Evolutionary conservation across 2,113 vertebrate species (phyloP).

Genomic region (Desmodus rotundus): DNA sequence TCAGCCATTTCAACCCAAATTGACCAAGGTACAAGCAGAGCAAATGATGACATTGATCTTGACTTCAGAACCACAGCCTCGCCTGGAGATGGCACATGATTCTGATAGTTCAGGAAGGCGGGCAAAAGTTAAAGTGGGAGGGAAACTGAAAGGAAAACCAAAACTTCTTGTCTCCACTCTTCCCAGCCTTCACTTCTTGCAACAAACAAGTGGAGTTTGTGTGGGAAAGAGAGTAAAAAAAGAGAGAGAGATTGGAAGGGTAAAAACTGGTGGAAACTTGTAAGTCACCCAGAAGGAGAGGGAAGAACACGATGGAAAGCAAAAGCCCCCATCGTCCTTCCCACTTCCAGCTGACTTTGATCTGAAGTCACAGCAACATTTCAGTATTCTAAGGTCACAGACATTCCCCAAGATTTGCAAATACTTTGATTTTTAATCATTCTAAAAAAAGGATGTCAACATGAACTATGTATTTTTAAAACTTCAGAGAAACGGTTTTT

Average conservation of each 20-base stretch:
- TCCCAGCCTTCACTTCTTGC: background rate
- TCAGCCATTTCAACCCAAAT: background rate
- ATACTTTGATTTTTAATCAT: background rate
- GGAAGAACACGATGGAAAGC: background rate
- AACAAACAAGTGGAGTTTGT: background rate
- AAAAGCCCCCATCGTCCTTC: too few species aligned
- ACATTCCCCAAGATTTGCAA: background rate
- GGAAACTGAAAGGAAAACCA: background rate
- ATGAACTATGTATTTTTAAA: background rate
- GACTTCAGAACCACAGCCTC: background rate
- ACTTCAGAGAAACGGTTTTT: background rate
- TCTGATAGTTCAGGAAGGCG: background rate
- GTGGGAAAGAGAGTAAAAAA: background rate
- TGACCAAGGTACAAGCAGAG: background rate
- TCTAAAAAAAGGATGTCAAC: background rate
- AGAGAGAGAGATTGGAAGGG: background rate
- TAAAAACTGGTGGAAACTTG: background rate
- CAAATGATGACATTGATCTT: background rate
- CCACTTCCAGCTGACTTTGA: background rate
- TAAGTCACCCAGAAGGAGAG: background rate
- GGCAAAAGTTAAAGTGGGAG: background rate
- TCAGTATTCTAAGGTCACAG: background rate
- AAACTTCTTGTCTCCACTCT: background rate
- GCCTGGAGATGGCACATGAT: background rate
- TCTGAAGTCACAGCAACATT: background rate